A percentile compares a stretch with the other conserved stretches of the same genome.
These are phyloP conservation scores for Muscina levida DNA, from an alignment of 2,888 invertebrate genomes.

Conservation along the genomic window DNA sequence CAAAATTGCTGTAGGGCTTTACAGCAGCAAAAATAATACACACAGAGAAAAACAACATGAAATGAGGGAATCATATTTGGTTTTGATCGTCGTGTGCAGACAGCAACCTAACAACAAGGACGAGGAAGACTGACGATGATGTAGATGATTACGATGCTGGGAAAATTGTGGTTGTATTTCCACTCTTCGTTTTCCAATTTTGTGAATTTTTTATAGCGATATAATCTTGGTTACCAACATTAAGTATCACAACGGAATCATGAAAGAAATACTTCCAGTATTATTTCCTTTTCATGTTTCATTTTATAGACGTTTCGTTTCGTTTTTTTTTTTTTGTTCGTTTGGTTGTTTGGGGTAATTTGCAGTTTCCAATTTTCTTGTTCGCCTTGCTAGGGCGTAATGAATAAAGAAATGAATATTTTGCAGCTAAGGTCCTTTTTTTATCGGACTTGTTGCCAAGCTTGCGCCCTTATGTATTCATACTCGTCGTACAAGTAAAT, in stretches of 20 bases:
- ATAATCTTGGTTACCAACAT: background rate
- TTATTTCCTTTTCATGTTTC: too few relatives aligned
- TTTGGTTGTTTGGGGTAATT: too few relatives aligned
- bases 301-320: too few relatives aligned
- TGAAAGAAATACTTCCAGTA: background rate
- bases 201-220: background rate
- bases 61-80: constrained; percentile 27
- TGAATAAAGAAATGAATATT: background rate
- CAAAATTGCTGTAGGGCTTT: constrained; percentile 29
- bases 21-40: constrained; percentile 21
- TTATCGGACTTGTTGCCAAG: too few relatives aligned
- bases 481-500: too few relatives aligned
- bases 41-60: background rate
- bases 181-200: background rate
- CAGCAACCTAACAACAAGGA: constrained; percentile 5
- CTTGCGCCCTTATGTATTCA: too few relatives aligned
- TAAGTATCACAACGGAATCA: constrained; percentile 1
- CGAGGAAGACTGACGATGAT: constrained; percentile 2
- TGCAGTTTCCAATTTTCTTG: too few relatives aligned
- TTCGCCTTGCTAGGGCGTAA: too few relatives aligned
- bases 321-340: too few relatives aligned
- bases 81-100: constrained; percentile 25
- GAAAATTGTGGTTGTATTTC: background rate
- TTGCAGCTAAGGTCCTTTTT: too few relatives aligned
- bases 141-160: background rate